These are phyloP conservation scores for Phorcus lineatus DNA, from an alignment of 2,888 invertebrate genomes.

Conservation along the genomic window DNA sequence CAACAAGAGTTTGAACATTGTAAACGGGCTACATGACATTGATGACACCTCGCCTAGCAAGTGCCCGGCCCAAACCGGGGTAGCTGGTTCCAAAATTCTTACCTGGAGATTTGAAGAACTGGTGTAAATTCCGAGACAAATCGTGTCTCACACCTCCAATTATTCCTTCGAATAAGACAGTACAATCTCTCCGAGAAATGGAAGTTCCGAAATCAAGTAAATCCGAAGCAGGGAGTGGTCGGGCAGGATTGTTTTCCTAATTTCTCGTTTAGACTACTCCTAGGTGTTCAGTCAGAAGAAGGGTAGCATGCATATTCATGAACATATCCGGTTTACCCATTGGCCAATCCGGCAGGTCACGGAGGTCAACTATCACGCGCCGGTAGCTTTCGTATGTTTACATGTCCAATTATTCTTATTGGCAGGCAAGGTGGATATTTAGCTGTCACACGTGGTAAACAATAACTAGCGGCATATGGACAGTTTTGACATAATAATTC, in stretches of 20 bases:
- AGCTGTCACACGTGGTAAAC: too few species aligned
- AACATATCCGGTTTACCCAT: conserved; percentile 5
- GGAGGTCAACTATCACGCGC: conserved; percentile 13
- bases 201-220: not conserved
- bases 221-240: not conserved
- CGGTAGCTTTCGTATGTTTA: not conserved
- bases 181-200: not conserved
- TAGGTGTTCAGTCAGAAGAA: conserved; percentile 2
- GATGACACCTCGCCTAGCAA: not conserved
- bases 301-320: conserved; percentile 4
- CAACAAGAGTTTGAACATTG: too few species aligned
- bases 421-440: not conserved
- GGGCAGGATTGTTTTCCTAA: conserved; percentile 11
- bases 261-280: conserved; percentile 8
- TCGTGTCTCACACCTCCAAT: not conserved
- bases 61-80: conserved; percentile 1
- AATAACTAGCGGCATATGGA: too few species aligned
- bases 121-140: not conserved
- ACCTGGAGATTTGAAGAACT: not conserved
- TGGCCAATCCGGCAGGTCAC: not conserved
- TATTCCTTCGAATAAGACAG: not conserved
- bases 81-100: not conserved
- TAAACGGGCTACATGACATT: too few species aligned
- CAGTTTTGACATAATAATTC: too few species aligned
- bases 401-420: not conserved